Evolutionary conservation across 2,797 vertebrate species (phyloP), one percentile per base, ranked within the genome.

Genomic region (Neostethus bicornis): DNA sequence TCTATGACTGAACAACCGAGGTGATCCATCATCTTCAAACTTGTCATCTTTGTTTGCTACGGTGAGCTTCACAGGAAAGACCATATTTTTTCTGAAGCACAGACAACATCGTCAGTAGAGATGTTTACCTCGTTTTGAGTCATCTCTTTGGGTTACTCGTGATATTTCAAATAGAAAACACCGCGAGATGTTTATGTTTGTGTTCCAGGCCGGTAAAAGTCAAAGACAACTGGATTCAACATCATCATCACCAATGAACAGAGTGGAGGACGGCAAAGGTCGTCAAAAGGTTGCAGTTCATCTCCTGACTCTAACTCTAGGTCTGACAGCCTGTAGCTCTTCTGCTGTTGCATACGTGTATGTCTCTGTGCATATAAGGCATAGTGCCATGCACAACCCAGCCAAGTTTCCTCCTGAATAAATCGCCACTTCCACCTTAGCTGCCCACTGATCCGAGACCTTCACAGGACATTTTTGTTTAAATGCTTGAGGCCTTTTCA

Each of bases 21-120:
- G 76, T 53, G 70, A 80, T 47, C 66, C 61, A 78, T 79, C 74
- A 78, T 70, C 61, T 61, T 82, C 81, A 81, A 78, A 56, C 50
- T 67, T 78, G 61, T 78, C 68, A 70, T 82, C 47, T 73, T 50
- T 62, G n/a, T 76, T 78, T 56, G 39, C 63, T 67, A 57, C 25
- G 1, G 34, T 43, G 43, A 76, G 64, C 19, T 58, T 64, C 57
- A 68, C 69, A 51, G 60, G 13, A 42, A 59, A 59, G 21, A 57
- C 52, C 35, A 21, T 9, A 2, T 43, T 67, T 54, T 56, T 79
- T 50, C 66, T 64, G 51, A 58, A 25, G 44, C 52, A 65, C 50
- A 60, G 59, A 72, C 35, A 63, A 70, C 59, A 77, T 38, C 61
- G 74, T 67, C 56, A 51, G 28, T 42, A 47, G 38, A 52, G 64